phyloP scores from a whole-genome alignment of 1,140 invertebrate species.

The Drosophila sturtevanti region DNA sequence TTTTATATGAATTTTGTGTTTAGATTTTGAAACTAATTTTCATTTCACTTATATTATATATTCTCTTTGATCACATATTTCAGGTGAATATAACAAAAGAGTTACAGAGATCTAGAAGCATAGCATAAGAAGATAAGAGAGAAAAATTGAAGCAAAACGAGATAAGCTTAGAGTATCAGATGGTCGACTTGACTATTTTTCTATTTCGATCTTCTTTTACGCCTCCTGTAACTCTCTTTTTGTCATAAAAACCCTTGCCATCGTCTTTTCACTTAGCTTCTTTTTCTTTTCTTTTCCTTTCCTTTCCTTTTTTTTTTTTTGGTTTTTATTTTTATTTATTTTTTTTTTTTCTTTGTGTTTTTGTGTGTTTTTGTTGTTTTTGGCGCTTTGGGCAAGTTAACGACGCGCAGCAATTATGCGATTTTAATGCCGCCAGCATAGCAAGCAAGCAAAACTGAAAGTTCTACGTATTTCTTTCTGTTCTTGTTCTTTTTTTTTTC shows the following conservation, averaged over 20 bases:
- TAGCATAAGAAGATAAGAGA: too few relatives aligned
- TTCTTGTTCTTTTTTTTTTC: neutral
- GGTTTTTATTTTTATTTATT: too few relatives aligned
- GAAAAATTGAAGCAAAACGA: too few relatives aligned
- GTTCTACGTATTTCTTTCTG: neutral
- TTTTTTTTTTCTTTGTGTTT: neutral
- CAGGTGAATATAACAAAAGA: too few relatives aligned
- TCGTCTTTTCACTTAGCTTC: constrained; percentile 2
- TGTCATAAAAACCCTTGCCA: neutral
- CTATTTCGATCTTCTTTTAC: neutral
- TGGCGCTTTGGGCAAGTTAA: constrained; percentile 47
- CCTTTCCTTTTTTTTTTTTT: neutral
- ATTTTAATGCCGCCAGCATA: constrained; percentile 67
- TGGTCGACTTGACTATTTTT: neutral
- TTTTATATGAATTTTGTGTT: too few relatives aligned
- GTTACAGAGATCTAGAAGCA: too few relatives aligned
- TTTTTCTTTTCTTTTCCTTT: constrained; percentile 15
- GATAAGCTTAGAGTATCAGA: neutral
- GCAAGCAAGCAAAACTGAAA: constrained; percentile 22
- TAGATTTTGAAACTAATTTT: too few relatives aligned
- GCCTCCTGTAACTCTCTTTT: neutral
- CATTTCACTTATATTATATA: too few relatives aligned
- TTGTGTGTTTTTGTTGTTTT: constrained; percentile 9
- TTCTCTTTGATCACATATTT: too few relatives aligned
- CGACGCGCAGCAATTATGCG: constrained; percentile 71